Evolutionary conservation across 2,888 invertebrate genomes (phyloP).

Genomic region (Eilema depressum): DNA sequence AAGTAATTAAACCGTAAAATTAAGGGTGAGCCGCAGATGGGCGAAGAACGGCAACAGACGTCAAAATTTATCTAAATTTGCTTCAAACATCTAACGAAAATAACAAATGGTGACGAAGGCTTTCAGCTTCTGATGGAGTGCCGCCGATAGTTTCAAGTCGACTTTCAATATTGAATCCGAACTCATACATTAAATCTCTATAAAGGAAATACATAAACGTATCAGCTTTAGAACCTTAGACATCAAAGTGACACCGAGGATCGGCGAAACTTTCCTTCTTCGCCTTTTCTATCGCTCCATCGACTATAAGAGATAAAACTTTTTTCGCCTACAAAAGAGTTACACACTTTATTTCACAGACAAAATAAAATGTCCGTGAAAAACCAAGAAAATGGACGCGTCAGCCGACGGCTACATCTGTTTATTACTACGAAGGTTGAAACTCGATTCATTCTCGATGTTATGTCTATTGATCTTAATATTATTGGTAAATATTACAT

Average conservation of each 20-base stretch:
- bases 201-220: slow-evolving; percentile 41
- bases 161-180: slow-evolving; percentile 18
- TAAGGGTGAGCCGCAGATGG: slow-evolving; percentile 43
- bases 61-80: slow-evolving; percentile 30
- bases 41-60: slow-evolving; percentile 25
- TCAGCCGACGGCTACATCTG: slow-evolving; percentile 27
- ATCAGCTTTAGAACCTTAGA: slow-evolving; percentile 39
- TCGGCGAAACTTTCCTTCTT: slow-evolving; percentile 47
- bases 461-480: slow-evolving; percentile 8
- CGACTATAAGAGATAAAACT: slow-evolving; percentile 61
- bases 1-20: slow-evolving; percentile 51
- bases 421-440: slow-evolving; percentile 30
- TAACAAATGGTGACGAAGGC: slow-evolving; percentile 24
- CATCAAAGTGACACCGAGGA: slow-evolving; percentile 46
- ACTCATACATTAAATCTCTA: slow-evolving; percentile 25
- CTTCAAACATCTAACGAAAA: slow-evolving; percentile 30
- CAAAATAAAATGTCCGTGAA: slow-evolving; percentile 62
- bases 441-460: slow-evolving; percentile 29
- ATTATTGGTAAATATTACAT: not conserved
- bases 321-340: slow-evolving; percentile 62
- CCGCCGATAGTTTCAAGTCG: not conserved
- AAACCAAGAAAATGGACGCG: slow-evolving; percentile 48
- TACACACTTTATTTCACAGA: slow-evolving; percentile 62
- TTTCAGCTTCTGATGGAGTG: not conserved
- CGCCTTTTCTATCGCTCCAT: slow-evolving; percentile 54